These are phyloP conservation scores for Bibio marci DNA, from an alignment of 2,888 invertebrate species.

Conservation along the genomic window DNA sequence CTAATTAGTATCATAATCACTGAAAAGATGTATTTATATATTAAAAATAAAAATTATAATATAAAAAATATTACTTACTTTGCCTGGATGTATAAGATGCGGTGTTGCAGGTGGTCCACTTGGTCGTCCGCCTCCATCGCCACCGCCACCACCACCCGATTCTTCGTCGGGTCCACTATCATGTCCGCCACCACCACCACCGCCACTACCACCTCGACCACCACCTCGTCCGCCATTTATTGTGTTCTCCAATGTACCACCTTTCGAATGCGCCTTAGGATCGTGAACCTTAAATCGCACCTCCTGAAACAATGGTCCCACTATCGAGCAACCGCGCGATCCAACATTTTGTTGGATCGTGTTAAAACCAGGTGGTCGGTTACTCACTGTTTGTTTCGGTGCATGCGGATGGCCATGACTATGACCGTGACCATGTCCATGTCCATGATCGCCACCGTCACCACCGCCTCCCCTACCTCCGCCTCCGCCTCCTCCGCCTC, in stretches of 20 bases:
- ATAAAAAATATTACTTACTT: conserved; percentile 31
- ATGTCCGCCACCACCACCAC: conserved; percentile 23
- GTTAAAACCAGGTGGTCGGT: conserved; percentile 33
- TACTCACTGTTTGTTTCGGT: conserved; percentile 33
- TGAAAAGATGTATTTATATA: no score
- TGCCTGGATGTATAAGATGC: conserved; percentile 73
- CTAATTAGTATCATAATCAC: no score
- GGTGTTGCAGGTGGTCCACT: conserved; percentile 49
- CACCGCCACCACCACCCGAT: conserved; percentile 18
- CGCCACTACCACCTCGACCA: conserved; percentile 38
- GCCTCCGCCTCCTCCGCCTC: conserved; percentile 26
- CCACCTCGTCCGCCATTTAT: conserved; percentile 64
- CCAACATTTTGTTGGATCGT: conserved; percentile 32
- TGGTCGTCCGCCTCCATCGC: conserved; percentile 32
- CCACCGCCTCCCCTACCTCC: conserved; percentile 27
- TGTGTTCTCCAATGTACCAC: conserved; percentile 79
- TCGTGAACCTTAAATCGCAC: conserved; percentile 91
- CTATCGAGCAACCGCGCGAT: conserved; percentile 41
- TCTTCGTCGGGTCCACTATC: conserved; percentile 13
- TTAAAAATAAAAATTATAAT: no score
- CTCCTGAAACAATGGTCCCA: conserved; percentile 62
- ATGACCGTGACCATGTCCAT: conserved; percentile 31
- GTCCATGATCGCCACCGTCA: conserved; percentile 32
- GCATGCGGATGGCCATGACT: conserved; percentile 33
- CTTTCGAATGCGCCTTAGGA: conserved; percentile 85